Evolutionary conservation across 2,888 invertebrate genomes (phyloP), one percentile per base, ranked within the genome.

Genomic region (Agriopis marginaria): DNA sequence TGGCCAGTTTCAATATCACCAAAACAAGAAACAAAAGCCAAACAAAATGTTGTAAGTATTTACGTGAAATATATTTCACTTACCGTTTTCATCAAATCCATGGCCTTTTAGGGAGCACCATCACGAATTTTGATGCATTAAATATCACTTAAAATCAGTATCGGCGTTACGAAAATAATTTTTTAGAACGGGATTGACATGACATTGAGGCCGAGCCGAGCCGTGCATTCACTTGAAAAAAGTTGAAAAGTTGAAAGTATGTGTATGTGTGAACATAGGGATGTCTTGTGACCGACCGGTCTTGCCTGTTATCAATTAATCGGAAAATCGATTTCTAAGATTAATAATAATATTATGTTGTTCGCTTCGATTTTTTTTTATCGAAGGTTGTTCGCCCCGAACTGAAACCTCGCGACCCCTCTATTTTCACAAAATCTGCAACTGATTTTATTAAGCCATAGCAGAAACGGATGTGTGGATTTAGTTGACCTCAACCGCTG

Each of bases 81-180:
- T 93, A 95, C 95, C 94, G 94, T 93, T 94, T 95, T 95, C 93
- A 94, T 93, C 90, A 94, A 92, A 95, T 95, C 95, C 95, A 95
- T 95, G 92, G 94, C 94, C 94, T 93, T 89, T 90, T 93, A 87
- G 86, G 87, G 89, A 90, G 89, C 94, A 94, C 92, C 95, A 94
- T 95, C 89, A 93, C 94, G 93, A 93, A 91, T 87, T 86, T 86
- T 92, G 88, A 87, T 84, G 85, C 82, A 75, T 83, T 85, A 85
- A 87, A 88, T 89, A 89, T 86, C 88, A 86, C 89, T 84, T 86
- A 86, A 78, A 87, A 82, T 86, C 87, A 88, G 58, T 45, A 81
- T 87, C 87, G 84, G 88, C 83, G 84, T 85, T 80, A 79, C 76
- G 81, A 81, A 87, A 86, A 86, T 85, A 87, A 86, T 86, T 85